Evolutionary conservation across 2,113 vertebrate genomes (phyloP), one percentile per base, ranked within the genome.

Genomic region (Calidris pugnax): DNA sequence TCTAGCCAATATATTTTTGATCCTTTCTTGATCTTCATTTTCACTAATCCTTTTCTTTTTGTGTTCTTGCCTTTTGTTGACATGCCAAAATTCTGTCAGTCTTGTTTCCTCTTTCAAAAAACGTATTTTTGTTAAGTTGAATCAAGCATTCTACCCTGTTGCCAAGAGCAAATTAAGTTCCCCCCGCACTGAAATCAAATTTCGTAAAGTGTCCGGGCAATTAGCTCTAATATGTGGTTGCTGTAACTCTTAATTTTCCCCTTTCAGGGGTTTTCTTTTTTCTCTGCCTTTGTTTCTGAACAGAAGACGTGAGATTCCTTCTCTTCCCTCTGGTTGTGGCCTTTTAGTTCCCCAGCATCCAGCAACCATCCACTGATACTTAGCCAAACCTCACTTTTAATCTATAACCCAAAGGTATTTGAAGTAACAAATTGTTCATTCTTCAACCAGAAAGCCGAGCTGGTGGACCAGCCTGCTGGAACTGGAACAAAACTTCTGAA

Each of bases 1-100:
- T 84, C 67, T 89, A 90, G 97, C 98, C 98, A 98, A 94, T 96
- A 93, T 97, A 97, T 97, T 98, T 98, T 97, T 98, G 92, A 98
- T 98, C 96, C 96, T 96, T 96, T 97, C 98, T 98, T 98, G 97
- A 98, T 98, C 98, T 98, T 98, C 97, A 96, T 98, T 98, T 98
- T 97, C 95, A 96, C 98, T 98, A 98, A 98, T 98, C 97, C 98
- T 97, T 97, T 97, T 97, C 96, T 98, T 98, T 98, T 98, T 98
- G 93, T 98, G 94, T 97, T 96, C 96, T 97, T 98, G 97, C 84
- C 95, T 98, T 98, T 98, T 98, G 98, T 98, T 97, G 97, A 98
- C 94, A 97, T 94, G 98, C 98, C 98, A 98, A 97, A 97, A 93
- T 98, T 97, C 98, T 98, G 98, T 98, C 98, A 98, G 86, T 96